Percentiles rank a stretch among this genome's conserved stretches.
These are phyloP conservation scores for Hermaeophaga mercurialis DNA, from an alignment of 2,888 invertebrate genomes.

Conservation along the genomic window DNA sequence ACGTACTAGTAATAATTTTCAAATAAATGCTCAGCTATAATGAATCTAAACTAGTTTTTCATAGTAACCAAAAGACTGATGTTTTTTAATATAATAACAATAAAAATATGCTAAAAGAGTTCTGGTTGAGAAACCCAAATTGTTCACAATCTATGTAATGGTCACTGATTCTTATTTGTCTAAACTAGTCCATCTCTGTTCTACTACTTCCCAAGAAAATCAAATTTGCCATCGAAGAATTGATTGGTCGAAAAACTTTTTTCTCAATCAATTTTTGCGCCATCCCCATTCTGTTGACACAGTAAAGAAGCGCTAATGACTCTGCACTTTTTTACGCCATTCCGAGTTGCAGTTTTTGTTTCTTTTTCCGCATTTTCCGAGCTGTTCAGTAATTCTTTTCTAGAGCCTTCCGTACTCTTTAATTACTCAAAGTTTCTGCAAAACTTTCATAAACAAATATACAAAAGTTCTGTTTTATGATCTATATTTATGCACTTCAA, in stretches of 20 bases:
- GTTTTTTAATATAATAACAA: no score
- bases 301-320: constrained; percentile 38
- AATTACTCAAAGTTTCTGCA: constrained; percentile 35
- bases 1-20: no score
- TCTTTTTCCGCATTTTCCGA: constrained; percentile 29
- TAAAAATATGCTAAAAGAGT: no score
- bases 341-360: constrained; percentile 25
- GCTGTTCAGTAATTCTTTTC: constrained; percentile 35
- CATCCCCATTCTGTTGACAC: constrained; percentile 35
- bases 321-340: constrained; percentile 31
- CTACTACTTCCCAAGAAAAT: constrained; percentile 14
- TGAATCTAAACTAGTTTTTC: no score
- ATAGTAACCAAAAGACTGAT: no score
- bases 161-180: no score
- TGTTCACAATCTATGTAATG: no score
- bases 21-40: no score
- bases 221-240: constrained; percentile 27
- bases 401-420: constrained; percentile 29
- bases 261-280: constrained; percentile 34
- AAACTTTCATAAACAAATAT: constrained; percentile 35
- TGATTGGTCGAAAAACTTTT: constrained; percentile 33
- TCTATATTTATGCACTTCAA: constrained; percentile 29
- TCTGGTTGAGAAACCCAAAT: no score
- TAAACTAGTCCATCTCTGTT: background rate
- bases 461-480: constrained; percentile 27